Evolutionary conservation across 1,140 invertebrate species (phyloP).

Genomic region (Cherax quadricarinatus): DNA sequence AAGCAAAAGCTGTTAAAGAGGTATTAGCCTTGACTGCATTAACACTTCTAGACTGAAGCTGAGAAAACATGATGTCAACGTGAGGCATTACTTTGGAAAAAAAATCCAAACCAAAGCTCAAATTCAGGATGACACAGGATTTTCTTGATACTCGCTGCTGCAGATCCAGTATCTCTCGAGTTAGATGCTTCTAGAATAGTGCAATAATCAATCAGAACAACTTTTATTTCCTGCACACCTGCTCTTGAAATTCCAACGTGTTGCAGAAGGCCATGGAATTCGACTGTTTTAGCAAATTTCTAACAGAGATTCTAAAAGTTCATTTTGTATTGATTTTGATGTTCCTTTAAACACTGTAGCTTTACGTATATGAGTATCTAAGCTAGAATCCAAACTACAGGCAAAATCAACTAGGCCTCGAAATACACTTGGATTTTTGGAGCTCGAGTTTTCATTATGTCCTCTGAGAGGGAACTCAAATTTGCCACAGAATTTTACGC

Average conservation of each 20-base stretch:
- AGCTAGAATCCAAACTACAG: no score
- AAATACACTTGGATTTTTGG: not conserved
- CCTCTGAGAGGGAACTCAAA: no score
- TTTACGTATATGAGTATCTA: no score
- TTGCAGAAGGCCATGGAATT: conserved; percentile 43
- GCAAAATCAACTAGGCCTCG: no score
- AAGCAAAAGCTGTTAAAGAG: no score
- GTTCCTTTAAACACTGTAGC: no score
- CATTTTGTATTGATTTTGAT: no score
- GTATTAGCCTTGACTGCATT: no score
- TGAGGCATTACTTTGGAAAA: conserved; percentile 60
- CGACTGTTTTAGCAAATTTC: not conserved
- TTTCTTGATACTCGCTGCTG: conserved; percentile 57
- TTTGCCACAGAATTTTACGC: no score
- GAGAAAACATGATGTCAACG: conserved; percentile 40
- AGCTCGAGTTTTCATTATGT: not conserved
- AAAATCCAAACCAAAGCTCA: conserved; percentile 50
- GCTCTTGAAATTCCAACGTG: conserved; percentile 60
- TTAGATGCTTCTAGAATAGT: conserved; percentile 65
- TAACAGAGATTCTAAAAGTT: no score
- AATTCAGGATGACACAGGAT: conserved; percentile 44
- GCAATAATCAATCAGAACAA: conserved; percentile 63
- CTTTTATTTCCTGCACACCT: conserved; percentile 69
- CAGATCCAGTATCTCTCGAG: conserved; percentile 40
- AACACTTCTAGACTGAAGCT: not conserved